Conservation (phyloP, 2,113 vertebrate species). For the Tiliqua scincoides region DNA sequence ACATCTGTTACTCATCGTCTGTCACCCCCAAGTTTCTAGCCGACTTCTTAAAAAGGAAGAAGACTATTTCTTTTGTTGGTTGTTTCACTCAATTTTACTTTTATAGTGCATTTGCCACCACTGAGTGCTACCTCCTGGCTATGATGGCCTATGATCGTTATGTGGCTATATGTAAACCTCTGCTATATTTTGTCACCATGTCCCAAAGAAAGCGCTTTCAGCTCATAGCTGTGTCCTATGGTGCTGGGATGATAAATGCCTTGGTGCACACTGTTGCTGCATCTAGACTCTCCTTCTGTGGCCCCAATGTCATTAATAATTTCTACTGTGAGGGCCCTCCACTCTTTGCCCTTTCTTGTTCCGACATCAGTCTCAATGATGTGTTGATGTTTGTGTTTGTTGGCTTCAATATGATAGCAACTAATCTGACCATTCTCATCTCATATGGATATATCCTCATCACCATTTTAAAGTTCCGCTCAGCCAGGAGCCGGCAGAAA, state of each 20-base stretch:
- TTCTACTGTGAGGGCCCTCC: conserved; percentile 22
- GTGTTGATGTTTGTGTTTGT: not conserved
- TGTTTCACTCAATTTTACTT: conserved; percentile 32
- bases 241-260: conserved; percentile 1
- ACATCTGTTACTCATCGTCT: conserved; percentile 16
- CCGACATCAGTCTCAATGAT: not conserved
- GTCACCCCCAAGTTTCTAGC: conserved; percentile 20
- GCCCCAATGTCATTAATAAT: not conserved
- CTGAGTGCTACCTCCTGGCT: conserved; percentile 24
- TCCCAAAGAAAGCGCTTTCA: not conserved
- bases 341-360: conserved; percentile 7
- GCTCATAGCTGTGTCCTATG: conserved; percentile 1
- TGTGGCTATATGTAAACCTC: conserved; percentile 9
- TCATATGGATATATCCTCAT: conserved; percentile 10
- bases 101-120: conserved; percentile 10
- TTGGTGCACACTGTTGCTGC: conserved; percentile 11
- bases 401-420: not conserved
- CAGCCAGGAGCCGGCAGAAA: not conserved
- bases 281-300: conserved; percentile 25
- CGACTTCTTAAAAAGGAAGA: not conserved
- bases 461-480: not conserved
- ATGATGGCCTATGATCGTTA: conserved; percentile 21
- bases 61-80: conserved; percentile 17
- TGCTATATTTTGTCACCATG: conserved; percentile 21
- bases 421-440: not conserved